These are phyloP conservation scores for Chaenodraco wilsoni DNA, from an alignment of 2,797 vertebrate species.

Conservation along the genomic window DNA sequence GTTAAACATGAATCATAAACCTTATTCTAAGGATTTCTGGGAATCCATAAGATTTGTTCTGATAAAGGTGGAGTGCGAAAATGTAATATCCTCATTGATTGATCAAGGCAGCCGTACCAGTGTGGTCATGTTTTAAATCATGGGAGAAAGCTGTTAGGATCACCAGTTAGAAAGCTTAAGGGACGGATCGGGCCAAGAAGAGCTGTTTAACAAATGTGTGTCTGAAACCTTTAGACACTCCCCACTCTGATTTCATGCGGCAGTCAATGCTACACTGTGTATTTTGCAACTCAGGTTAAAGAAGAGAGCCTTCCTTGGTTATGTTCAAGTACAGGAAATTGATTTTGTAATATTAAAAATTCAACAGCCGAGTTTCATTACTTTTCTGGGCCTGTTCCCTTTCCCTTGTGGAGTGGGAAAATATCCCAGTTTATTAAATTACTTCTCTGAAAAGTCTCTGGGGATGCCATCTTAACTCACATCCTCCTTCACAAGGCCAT, in stretches of 20 bases:
- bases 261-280: slow-evolving; percentile 51
- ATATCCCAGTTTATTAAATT: slow-evolving; percentile 85
- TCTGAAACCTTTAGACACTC: slow-evolving; percentile 49
- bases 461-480: slow-evolving; percentile 80
- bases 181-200: slow-evolving; percentile 32
- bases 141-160: slow-evolving; percentile 9
- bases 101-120: not conserved
- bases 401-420: slow-evolving; percentile 75
- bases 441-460: slow-evolving; percentile 79
- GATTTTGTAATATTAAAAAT: slow-evolving; percentile 84
- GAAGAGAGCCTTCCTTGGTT: slow-evolving; percentile 60
- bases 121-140: slow-evolving; percentile 9
- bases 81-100: not conserved
- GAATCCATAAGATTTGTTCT: not conserved
- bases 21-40: not conserved
- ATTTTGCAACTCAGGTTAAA: slow-evolving; percentile 57
- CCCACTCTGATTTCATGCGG: slow-evolving; percentile 31
- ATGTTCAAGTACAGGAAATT: slow-evolving; percentile 79
- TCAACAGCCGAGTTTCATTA: slow-evolving; percentile 82
- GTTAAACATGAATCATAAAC: not conserved
- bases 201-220: slow-evolving; percentile 52
- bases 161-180: slow-evolving; percentile 24
- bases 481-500: slow-evolving; percentile 75
- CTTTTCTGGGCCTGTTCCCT: slow-evolving; percentile 77
- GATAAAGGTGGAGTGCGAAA: not conserved